Base-by-base conservation (phyloP, 1,140 invertebrate species). In the Drosophila ohnishii region DNA sequence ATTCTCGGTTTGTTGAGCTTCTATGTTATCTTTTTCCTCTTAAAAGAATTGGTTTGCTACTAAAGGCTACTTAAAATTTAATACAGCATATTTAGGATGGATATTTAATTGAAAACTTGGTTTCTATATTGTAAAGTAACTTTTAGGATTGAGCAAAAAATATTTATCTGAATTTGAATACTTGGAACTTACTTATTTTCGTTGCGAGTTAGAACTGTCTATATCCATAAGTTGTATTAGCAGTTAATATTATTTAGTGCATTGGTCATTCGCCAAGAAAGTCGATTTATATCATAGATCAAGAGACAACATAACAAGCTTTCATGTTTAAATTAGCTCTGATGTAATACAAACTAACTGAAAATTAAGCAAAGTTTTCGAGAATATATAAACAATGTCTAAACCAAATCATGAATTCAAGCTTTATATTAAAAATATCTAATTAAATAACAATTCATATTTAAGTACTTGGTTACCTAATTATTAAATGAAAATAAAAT, bases 251-350 rank as follows among this genome's bases (percentile, higher is more conserved):
- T 57, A 45, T 62, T 51, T 51, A 42, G 55, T 57, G 58, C 58
- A 83, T 87, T 83, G 84, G 79, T 87, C 84, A 83, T 75, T 84
- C 80, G 84, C 84, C 84, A 88, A 88, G 84, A 84, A 88, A 84
- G 84, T 88, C 74, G 84, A 88, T 88, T 88, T 84, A 88, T 88
- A 88, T 88, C 84, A 88, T 88, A 80, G 84, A 78, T 83, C 62
- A 88, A 88, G 84, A 88, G 84, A 88, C 84, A 88, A 88, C 84
- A 75, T 88, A 75, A 83, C 80, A 88, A 88, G 80, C 84, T 80
- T 59, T 78, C 84, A 80, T 72, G 84, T 80, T 71, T 35, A 14
- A 56, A 57, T 61, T 35, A 50, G 42, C 70, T 42, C n/a, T 11
- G 11, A 22, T 44, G 35, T 11, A 25, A 14, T n/a, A 8, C 3